A percentile compares a stretch with the other conserved stretches of the same genome.
These are phyloP conservation scores for Alethe diademata DNA, from an alignment of 2,113 vertebrate genomes.

Conservation along the genomic window DNA sequence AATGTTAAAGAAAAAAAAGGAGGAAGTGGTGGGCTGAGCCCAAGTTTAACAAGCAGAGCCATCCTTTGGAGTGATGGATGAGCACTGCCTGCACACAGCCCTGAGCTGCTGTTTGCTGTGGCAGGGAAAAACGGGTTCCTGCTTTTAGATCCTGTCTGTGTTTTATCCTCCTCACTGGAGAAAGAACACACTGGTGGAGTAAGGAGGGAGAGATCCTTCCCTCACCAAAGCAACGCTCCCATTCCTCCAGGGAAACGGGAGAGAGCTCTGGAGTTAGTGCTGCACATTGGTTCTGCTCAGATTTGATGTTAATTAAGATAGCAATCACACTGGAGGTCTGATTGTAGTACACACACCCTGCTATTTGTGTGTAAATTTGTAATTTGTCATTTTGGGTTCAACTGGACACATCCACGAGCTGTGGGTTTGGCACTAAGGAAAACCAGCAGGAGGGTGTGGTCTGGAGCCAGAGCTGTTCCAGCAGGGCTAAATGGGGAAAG, in stretches of 20 bases:
- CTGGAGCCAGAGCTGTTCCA: neutral
- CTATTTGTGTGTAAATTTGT: neutral
- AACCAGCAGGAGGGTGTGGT: neutral
- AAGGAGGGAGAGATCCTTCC: neutral
- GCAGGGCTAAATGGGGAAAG: neutral
- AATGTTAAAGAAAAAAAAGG: neutral
- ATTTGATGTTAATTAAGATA: neutral
- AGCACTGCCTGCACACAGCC: neutral
- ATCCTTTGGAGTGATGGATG: neutral
- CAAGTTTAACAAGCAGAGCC: neutral
- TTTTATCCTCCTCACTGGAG: rapidly evolving
- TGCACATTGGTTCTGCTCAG: neutral
- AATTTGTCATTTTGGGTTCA: neutral
- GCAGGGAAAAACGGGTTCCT: neutral
- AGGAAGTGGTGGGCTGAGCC: neutral
- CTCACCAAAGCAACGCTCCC: rapidly evolving
- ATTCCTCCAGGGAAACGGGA: rapidly evolving
- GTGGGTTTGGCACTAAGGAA: neutral
- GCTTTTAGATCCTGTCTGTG: neutral
- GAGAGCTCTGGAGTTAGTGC: neutral
- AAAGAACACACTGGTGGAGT: rapidly evolving
- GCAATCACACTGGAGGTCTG: neutral
- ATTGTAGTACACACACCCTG: neutral
- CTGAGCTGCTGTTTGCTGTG: neutral
- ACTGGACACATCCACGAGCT: neutral